Percentiles rank a stretch among this genome's conserved stretches.
Evolutionary conservation across 2,113 vertebrate genomes (phyloP).

Genomic region (Cryptomyrus ogoouensis): DNA sequence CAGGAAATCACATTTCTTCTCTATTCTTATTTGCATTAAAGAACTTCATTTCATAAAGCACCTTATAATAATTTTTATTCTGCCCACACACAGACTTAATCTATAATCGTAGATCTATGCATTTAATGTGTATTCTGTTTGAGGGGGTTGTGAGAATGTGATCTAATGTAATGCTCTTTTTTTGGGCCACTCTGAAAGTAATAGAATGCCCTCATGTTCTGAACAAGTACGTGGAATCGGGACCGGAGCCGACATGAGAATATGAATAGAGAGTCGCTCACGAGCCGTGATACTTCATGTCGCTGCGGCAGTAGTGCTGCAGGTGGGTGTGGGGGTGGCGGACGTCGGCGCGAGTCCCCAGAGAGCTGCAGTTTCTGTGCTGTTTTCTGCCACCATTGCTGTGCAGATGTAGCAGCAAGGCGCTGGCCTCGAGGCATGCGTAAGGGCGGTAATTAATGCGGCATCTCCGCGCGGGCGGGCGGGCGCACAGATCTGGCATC

Average conservation of each 20-base stretch:
- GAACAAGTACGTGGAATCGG: neutral
- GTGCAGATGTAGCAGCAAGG: neutral
- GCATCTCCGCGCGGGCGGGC: neutral
- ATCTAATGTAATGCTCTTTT: constrained; percentile 11
- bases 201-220: constrained; percentile 16
- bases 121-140: neutral
- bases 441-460: neutral
- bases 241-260: neutral
- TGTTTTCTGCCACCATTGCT: neutral
- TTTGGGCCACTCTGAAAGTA: constrained; percentile 15
- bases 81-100: neutral
- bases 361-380: neutral
- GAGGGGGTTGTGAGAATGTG: neutral
- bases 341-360: no score
- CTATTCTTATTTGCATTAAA: neutral
- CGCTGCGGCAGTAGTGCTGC: neutral
- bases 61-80: neutral
- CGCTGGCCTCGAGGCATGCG: neutral
- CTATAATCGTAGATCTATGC: neutral
- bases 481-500: neutral
- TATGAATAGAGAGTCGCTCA: neutral
- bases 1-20: neutral
- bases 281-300: neutral
- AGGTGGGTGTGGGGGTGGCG: neutral
- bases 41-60: neutral